A percentile compares a stretch with the other conserved stretches of the same genome.
Evolutionary conservation across 2,888 invertebrate species (phyloP).

Genomic region (Agriotes lineatus): DNA sequence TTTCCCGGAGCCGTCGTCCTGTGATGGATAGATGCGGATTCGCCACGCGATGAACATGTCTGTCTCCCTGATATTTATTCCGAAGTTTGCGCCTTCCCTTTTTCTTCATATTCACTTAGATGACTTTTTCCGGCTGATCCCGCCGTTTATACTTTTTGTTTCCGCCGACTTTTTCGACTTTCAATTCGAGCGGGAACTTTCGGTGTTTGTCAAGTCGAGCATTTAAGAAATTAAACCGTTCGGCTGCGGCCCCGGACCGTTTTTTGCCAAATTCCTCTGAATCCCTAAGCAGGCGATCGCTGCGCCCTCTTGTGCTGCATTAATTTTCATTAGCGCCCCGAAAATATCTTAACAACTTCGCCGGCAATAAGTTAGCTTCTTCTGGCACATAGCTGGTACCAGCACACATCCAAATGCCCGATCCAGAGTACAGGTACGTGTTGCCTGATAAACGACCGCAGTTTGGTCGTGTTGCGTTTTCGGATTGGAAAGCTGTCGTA

Average conservation of each 20-base stretch:
- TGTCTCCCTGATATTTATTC: conserved; percentile 44
- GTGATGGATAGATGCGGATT: conserved; percentile 46
- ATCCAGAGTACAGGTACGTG: conserved; percentile 39
- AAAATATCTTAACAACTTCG: conserved; percentile 12
- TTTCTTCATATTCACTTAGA: conserved; percentile 46
- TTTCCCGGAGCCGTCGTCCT: conserved; percentile 39
- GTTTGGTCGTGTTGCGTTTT: conserved; percentile 41
- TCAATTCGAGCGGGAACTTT: conserved; percentile 37
- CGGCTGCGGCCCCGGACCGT: conserved; percentile 13
- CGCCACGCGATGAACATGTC: conserved; percentile 46
- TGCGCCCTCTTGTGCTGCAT: conserved; percentile 2
- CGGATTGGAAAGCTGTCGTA: conserved; percentile 42
- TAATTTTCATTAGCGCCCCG: conserved; percentile 24
- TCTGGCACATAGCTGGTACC: neutral
- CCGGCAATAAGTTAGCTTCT: conserved; percentile 6
- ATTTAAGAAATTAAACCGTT: conserved; percentile 40
- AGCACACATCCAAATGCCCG: conserved; percentile 20
- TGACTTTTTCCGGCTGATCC: conserved; percentile 43
- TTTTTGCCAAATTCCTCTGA: conserved; percentile 15
- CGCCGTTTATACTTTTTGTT: conserved; percentile 47
- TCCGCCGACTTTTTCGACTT: conserved; percentile 35
- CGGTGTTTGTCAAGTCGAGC: conserved; percentile 33
- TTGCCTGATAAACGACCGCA: conserved; percentile 39
- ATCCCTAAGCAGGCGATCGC: conserved; percentile 7
- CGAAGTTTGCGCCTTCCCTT: conserved; percentile 44